Evolutionary conservation across 2,797 vertebrate genomes (phyloP), one percentile per base, ranked within the genome.

Genomic region (Orientallactaga sibirica): DNA sequence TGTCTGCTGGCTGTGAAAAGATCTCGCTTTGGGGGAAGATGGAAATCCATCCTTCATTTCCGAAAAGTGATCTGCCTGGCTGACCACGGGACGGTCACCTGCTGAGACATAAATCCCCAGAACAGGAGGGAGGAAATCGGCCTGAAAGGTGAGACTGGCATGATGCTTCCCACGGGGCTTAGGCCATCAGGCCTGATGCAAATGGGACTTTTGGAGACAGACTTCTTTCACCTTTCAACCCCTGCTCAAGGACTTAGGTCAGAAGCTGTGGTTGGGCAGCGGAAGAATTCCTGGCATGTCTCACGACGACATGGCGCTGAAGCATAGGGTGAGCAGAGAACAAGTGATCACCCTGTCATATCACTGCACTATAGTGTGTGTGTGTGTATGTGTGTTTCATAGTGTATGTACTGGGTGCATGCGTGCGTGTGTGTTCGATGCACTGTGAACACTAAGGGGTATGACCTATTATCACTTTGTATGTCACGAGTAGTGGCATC

Each of bases 31-130:
- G n/a, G 20, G 37, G 78, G 90, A 91, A 92, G 67, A 67, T 0
- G 68, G 94, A 88, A 95, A 86, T 66, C 7, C 90, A 94, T 70
- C 75, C 11, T 0, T 92, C 48, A 29, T 86, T 94, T 94, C 87
- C 1, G 81, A 96, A 94, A 94, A 88, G 71, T 24, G 91, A 95
- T 91, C 90, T 92, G 85, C 41, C 11, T 24, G 0, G 22, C 78
- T n/a, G 87, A 88, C 89, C 88, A 37, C 58, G 22, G 85, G 7
- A n/a, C 7, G 75, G 58, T 48, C 19, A 18, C 96, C 90, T 4
- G 52, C 93, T 62, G 94, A 76, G 95, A 85, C 70, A 87, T 64
- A 85, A 95, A 94, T 94, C 85, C 88, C 25, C 12, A 2, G 29
- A 78, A 91, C 73, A 33, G 67, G 41, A 55, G 5, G 68, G 64